A percentile compares a stretch with the other conserved stretches of the same genome.
These are phyloP conservation scores for Fregata magnificens DNA, from an alignment of 2,113 vertebrate species.

Conservation along the genomic window DNA sequence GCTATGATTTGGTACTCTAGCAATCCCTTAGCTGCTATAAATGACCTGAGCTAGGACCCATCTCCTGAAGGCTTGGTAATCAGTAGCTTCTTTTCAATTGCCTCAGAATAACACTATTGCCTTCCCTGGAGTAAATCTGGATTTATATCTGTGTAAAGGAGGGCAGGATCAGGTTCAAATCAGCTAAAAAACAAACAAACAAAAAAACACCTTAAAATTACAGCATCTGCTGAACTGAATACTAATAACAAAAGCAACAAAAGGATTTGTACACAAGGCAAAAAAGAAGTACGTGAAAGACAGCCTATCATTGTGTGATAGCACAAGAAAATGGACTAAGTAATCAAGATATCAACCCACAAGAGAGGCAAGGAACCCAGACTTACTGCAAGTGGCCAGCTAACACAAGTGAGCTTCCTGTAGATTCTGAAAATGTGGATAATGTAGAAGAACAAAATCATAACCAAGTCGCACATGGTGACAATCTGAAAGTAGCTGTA, in stretches of 20 bases:
- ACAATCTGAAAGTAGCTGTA: constrained; percentile 90
- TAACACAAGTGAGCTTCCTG: constrained; percentile 85
- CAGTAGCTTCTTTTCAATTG: background rate
- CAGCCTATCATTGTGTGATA: background rate
- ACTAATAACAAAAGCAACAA: background rate
- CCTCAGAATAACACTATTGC: background rate
- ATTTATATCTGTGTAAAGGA: background rate
- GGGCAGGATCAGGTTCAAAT: background rate
- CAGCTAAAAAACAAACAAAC: no score
- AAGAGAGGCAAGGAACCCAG: background rate
- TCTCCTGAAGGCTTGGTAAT: background rate
- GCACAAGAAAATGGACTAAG: background rate
- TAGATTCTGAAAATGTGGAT: constrained; percentile 86
- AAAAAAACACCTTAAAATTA: background rate
- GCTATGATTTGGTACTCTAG: background rate
- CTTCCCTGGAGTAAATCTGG: background rate
- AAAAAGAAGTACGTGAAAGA: background rate
- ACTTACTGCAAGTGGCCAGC: constrained; percentile 89
- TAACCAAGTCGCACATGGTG: constrained; percentile 85
- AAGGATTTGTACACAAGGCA: background rate
- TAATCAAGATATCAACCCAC: background rate
- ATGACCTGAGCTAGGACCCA: background rate
- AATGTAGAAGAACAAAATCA: constrained; percentile 87
- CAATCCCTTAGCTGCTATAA: background rate
- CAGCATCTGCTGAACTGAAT: background rate